phyloP scores from a whole-genome alignment of 2,797 vertebrate species.

The Cyprinodon diabolis region DNA sequence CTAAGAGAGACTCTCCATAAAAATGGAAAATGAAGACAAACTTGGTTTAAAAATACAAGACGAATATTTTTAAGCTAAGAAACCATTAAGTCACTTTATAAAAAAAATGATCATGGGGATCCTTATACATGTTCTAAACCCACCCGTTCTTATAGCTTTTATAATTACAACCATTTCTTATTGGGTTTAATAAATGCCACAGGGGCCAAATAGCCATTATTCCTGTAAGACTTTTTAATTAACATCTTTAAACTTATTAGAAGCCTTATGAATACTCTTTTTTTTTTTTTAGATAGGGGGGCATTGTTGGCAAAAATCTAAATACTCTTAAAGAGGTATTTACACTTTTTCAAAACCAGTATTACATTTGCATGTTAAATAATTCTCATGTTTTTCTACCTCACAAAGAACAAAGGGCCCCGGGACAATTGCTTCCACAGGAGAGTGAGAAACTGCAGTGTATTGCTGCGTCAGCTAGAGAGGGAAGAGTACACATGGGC shows the following conservation, averaged over 20 bases:
- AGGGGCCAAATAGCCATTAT: not conserved
- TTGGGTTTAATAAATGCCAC: not conserved
- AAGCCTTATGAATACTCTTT: not conserved
- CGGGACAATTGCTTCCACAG: slow-evolving; percentile 2
- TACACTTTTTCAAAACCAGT: not conserved
- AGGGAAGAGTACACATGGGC: slow-evolving; percentile 50
- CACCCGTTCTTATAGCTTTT: not conserved
- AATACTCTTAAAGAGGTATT: not conserved
- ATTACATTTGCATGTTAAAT: slow-evolving; percentile 15
- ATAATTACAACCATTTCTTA: not conserved
- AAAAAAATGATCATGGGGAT: not conserved
- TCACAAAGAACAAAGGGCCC: slow-evolving; percentile 49
- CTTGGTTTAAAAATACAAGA: too few relatives aligned
- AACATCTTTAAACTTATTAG: not conserved
- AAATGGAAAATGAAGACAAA: not conserved
- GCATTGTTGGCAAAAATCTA: not conserved
- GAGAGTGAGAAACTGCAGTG: slow-evolving; percentile 33
- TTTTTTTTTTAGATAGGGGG: not conserved
- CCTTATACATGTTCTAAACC: not conserved
- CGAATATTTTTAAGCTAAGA: not conserved
- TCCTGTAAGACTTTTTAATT: not conserved
- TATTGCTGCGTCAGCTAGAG: not conserved
- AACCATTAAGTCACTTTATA: not conserved
- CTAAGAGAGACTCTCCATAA: not conserved
- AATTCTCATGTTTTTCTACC: slow-evolving; percentile 42